Evolutionary conservation across 2,888 invertebrate species (phyloP).

Genomic region (Lysandra bellargus): DNA sequence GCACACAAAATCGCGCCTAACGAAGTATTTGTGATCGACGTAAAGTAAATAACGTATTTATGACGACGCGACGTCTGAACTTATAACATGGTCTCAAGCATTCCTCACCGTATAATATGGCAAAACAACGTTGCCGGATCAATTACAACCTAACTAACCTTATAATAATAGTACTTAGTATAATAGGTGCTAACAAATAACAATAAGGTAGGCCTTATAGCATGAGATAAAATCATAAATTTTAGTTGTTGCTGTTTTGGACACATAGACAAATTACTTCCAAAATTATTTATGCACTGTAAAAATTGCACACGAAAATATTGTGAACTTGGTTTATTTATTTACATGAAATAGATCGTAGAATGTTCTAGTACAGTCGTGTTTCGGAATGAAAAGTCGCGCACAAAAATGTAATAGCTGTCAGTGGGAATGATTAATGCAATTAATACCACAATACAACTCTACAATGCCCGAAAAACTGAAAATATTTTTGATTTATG

Average conservation of each 20-base stretch:
- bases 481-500: constrained; percentile 33
- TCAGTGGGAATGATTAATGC: constrained; percentile 77
- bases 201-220: no score
- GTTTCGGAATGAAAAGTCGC: constrained; percentile 68
- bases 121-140: no score
- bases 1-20: no score
- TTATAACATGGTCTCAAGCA: no score
- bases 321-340: not conserved
- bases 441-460: constrained; percentile 77
- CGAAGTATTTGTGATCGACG: no score
- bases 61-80: no score
- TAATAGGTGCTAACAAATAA: no score
- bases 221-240: no score
- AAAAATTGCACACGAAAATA: not conserved
- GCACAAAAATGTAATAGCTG: constrained; percentile 81
- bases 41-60: no score
- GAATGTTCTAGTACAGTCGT: constrained; percentile 45
- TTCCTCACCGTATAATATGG: no score
- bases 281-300: not conserved
- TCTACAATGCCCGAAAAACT: constrained; percentile 57
- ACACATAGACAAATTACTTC: not conserved
- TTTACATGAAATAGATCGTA: not conserved
- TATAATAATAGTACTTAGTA: no score
- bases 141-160: no score
- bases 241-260: not conserved